Base-by-base conservation (phyloP, 1,140 invertebrate species). In the Aleiodes sp. region DNA sequence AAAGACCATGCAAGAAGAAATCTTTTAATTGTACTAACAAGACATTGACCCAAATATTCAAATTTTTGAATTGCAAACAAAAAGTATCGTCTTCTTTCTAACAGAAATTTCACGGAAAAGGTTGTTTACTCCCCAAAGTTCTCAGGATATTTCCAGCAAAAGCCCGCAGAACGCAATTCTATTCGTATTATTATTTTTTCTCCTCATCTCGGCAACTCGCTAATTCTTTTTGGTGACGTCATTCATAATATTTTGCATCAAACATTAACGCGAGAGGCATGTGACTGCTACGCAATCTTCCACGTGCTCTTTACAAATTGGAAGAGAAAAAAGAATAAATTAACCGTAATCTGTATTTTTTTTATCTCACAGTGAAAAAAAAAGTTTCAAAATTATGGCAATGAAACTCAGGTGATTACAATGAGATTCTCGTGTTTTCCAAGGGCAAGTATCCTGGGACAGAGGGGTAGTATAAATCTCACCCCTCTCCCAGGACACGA, bases 371-470 rank as follows among this genome's bases (percentile, higher is more conserved):
- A n/a, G n/a, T n/a, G 37, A 39, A 4, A 4, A 39, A 39, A 39
- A 39, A 12, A 52, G 4, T 24, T 19, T 41, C 19, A 21, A 43
- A n/a, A 59, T 31, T 29, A 46, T 60, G 33, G 46, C 10, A 14
- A 41, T 33, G 6, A 60, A 21, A 10, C 2, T 12, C 4, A 57
- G n/a, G 4, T 7, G 56, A 56, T 68, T 69, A 76, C 63, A 64
- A 84, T 84, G 81, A 84, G 75, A 72, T 84, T 84, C 65, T 79
- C 77, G 72, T 82, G 83, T 62, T 82, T 84, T 35, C 83, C 81
- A 14, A 80, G 72, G 43, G 75, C 78, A 14, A 84, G 70, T 68
- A 80, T 79, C 67, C 70, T 75, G 56, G 78, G 81, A 24, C 80
- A 81, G 68, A 78, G 76, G 70, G 81, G 82, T 19, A 84, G 80